Evolutionary conservation across 2,113 vertebrate genomes (phyloP), one percentile per base, ranked within the genome.

Genomic region (Dasypus novemcinctus): DNA sequence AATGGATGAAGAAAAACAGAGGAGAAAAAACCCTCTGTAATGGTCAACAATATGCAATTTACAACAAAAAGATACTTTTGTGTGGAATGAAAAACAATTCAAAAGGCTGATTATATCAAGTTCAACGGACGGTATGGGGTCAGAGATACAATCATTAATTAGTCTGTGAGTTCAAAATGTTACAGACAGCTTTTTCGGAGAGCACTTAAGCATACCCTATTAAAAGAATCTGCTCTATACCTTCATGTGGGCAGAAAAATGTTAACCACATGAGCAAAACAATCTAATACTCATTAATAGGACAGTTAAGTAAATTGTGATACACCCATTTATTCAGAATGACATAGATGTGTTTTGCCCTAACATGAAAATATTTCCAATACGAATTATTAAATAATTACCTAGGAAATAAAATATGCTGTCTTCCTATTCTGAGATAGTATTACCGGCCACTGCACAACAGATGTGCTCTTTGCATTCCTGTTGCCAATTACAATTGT

Each of bases 381-480:
- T 29, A 78, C 10, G 85, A 83, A 79, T 78, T 64, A 59, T 82
- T 88, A 89, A 86, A 76, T 74, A 69, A 82, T 81, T 90, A 43
- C 46, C 10, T 84, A 95, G 87, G 76, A 87, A 72, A 85, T 66
- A 91, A 88, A 90, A 95, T 54, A 80, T 27, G 29, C n/a, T 43
- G 1, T 63, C 20, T 25, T 79, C 38, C 21, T 94, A 76, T 72
- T 76, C 38, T 88, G 57, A 91, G 54, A 36, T 4, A 46, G 8
- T 66, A 66, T 74, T 38, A 85, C 1, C 52, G 76, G 64, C 20
- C 5, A 46, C 23, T 7, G 23, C 57, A 69, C 8, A 61, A 7
- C 27, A 85, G 36, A 75, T 23, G 33, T 57, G 14, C 27, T 91
- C 57, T 95, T 49, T 64, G 33, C 94, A 80, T 41, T 33, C 64